A percentile compares a stretch with the other conserved stretches of the same genome.
Conservation (phyloP, 2,888 invertebrate species). For the Hyppa rectilinea region DNA sequence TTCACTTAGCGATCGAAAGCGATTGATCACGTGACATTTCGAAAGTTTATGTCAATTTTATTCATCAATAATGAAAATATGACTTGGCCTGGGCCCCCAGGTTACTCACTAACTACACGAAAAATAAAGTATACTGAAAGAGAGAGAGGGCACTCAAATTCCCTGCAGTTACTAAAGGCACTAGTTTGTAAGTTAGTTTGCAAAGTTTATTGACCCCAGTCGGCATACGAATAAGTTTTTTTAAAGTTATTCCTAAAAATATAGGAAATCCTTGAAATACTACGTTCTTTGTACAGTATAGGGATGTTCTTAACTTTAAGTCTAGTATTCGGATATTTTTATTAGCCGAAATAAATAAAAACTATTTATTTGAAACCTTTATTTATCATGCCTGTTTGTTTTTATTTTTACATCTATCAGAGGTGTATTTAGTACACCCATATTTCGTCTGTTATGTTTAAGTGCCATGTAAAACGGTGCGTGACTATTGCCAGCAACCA, state of each 20-base stretch:
- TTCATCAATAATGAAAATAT: too few relatives aligned
- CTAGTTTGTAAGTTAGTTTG: constrained; percentile 25
- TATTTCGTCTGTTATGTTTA: background rate
- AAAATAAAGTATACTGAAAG: constrained; percentile 12
- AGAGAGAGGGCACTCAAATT: constrained; percentile 12
- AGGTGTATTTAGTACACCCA: background rate
- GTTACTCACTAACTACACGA: too few relatives aligned
- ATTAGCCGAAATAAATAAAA: background rate
- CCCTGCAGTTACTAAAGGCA: constrained; percentile 23
- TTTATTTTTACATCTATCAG: background rate
- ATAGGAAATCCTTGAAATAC: constrained; percentile 12
- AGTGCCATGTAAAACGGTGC: background rate
- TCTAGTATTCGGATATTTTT: constrained; percentile 20
- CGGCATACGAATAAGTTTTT: background rate
- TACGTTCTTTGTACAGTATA: constrained; percentile 10
- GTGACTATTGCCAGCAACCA: background rate
- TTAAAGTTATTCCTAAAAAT: constrained; percentile 19
- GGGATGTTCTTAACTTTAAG: constrained; percentile 21
- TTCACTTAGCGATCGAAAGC: too few relatives aligned
- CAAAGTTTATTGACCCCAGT: constrained; percentile 24
- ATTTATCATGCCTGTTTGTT: background rate
- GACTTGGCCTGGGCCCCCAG: too few relatives aligned
- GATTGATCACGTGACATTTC: too few relatives aligned
- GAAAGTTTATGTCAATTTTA: too few relatives aligned
- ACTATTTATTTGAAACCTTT: background rate